Base-by-base conservation (phyloP, 2,797 vertebrate species). In the Lepus townsendii region DNA sequence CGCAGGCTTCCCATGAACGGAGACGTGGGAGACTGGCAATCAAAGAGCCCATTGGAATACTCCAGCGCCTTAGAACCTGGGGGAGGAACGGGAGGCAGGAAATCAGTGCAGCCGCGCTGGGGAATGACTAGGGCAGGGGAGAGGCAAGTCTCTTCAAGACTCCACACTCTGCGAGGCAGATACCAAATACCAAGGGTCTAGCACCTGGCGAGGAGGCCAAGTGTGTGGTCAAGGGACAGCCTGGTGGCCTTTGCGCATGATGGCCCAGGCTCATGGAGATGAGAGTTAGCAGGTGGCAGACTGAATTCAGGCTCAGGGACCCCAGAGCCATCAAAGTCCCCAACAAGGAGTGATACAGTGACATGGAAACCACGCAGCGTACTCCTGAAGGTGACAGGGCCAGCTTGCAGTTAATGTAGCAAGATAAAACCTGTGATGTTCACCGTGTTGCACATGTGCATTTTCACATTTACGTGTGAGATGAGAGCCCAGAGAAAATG, bases 21-120 rank as follows among this genome's bases (percentile, higher is more conserved):
- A 27, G 99, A 99, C 0, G 99, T 99, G 35, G 99, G 99, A 0
- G 99, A 99, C 98, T 99, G 99, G 97, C 99, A 99, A 97, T 99
- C 99, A 96, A 99, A 99, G 95, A 99, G 97, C 63, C 99, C 99
- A 60, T 99, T 99, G 92, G 99, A 98, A 96, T 99, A 99, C 90
- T 99, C 99, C 96, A 99, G 97, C 0, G 99, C 98, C 98, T 99
- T 99, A 38, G 99, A 99, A 96, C 99, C 99, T 99, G 97, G 38
- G 80, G 89, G 82, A 35, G 54, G 54, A 57, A 57, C 10, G 30
- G 24, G 60, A 22, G 52, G 42, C 20, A 24, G 76, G 24, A 92
- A 94, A 22, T 42, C 75, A 77, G n/a, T 32, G 35, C 19, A 24
- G 63, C 13, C 62, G 83, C 38, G 4, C 1, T 32, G 26, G 92